Conservation (phyloP, 2,888 invertebrate genomes). For the Epinotia ramella region DNA sequence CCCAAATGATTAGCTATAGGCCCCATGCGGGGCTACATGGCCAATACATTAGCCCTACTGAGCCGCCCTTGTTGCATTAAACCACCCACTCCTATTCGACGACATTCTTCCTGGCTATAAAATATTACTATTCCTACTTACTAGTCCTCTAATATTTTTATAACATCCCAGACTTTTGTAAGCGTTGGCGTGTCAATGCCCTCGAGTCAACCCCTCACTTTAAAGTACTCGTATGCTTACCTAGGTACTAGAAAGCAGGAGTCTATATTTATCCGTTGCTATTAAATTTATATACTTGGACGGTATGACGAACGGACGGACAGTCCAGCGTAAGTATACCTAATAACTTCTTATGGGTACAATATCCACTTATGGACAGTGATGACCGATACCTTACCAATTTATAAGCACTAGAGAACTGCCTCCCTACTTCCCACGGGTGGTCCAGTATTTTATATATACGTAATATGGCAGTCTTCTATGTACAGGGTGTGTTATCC, state of each 20-base stretch:
- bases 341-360: too few species aligned
- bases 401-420: too few species aligned
- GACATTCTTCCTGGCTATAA: constrained; percentile 51
- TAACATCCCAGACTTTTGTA: constrained; percentile 3
- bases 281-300: too few species aligned
- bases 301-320: too few species aligned
- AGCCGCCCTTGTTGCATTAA: constrained; percentile 66
- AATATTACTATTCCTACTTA: constrained; percentile 4
- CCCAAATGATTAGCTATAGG: constrained; percentile 71
- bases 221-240: neutral
- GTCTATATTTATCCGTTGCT: neutral
- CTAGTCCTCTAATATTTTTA: constrained; percentile 38
- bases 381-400: too few species aligned
- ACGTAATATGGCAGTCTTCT: too few species aligned
- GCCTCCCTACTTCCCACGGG: too few species aligned
- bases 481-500: too few species aligned
- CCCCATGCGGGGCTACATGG: constrained; percentile 73
- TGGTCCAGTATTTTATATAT: too few species aligned
- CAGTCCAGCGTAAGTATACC: too few species aligned
- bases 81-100: constrained; percentile 51
- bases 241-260: neutral
- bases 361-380: too few species aligned
- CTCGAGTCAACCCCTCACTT: neutral
- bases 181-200: neutral
- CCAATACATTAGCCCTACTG: constrained; percentile 69